Evolutionary conservation across 2,888 invertebrate species (phyloP).

Genomic region (Notodonta dromedarius): DNA sequence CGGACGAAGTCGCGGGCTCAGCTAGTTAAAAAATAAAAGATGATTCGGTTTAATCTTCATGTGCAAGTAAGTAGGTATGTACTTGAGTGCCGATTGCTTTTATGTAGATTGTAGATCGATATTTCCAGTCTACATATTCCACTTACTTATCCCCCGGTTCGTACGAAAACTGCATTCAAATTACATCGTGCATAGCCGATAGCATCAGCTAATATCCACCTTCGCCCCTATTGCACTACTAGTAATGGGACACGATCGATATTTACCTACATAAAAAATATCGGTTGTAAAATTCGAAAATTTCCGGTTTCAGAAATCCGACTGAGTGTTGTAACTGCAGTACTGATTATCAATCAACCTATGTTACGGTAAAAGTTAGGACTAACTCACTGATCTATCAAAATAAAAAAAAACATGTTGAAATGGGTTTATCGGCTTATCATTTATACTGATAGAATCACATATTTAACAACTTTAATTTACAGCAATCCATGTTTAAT

Average conservation of each 20-base stretch:
- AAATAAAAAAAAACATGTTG: no score
- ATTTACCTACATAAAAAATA: no score
- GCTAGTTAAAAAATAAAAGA: no score
- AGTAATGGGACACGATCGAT: slow-evolving; percentile 14
- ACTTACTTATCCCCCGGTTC: slow-evolving; percentile 9
- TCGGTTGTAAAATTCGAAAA: neutral
- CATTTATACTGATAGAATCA: no score
- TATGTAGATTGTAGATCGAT: slow-evolving; percentile 22
- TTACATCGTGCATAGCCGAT: slow-evolving; percentile 49
- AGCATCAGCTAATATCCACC: slow-evolving; percentile 58
- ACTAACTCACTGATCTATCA: neutral
- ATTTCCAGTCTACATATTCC: slow-evolving; percentile 12
- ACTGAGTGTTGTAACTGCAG: neutral
- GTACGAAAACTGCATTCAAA: slow-evolving; percentile 40
- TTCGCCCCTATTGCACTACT: slow-evolving; percentile 24
- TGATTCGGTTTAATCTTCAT: no score
- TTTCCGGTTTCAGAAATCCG: neutral
- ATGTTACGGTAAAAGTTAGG: neutral
- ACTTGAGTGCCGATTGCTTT: neutral
- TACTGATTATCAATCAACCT: neutral
- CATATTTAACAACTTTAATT: no score
- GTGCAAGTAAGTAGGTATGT: no score
- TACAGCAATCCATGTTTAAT: no score
- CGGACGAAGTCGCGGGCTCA: no score
- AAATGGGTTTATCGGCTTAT: no score